Base-by-base conservation (phyloP, 2,113 vertebrate species). In the Tiliqua scincoides region DNA sequence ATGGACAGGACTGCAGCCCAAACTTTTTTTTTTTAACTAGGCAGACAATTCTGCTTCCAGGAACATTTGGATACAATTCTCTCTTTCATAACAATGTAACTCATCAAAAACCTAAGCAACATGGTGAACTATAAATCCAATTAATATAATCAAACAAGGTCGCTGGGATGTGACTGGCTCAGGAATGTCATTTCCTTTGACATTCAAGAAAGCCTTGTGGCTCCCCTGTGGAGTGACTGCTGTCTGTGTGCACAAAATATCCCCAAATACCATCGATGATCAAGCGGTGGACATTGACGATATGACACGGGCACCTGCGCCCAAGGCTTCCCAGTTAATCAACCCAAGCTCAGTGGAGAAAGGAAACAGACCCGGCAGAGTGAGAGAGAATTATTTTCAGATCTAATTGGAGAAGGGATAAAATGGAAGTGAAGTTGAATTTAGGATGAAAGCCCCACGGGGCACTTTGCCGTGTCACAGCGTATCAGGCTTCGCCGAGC, bases 371-470 rank as follows among this genome's bases (percentile, higher is more conserved):
- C 5, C 43, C 30, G 27, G 1, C 30, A 15, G 32, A 43, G 20
- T 35, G 35, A 78, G 57, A 71, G 57, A 78, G 67, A 73, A 67
- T 67, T 71, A 59, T 84, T 84, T 79, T 84, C 54, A n/a, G 63
- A 81, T 76, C 82, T 90, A 71, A 90, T 84, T 61, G 52, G 43
- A 67, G 68, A 72, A 85, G 4, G 15, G 76, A 79, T 85, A 18
- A 20, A 65, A 74, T 75, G 76, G 12, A 40, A 67, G 43, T 37
- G 30, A 76, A 88, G 76, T 80, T 88, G 62, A 71, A 61, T 12
- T 14, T 61, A 79, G 79, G 68, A 48, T 37, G 67, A 85, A 88
- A 82, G 25, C 62, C 75, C 89, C 32, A 1, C 2, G 43, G 68
- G 73, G 83, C 63, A 27, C 35, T 35, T 77, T 82, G 61, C 27